Percentiles rank a stretch among this genome's conserved stretches.
phyloP scores from a whole-genome alignment of 2,113 vertebrate genomes.

The Pangasianodon hypophthalmus region DNA sequence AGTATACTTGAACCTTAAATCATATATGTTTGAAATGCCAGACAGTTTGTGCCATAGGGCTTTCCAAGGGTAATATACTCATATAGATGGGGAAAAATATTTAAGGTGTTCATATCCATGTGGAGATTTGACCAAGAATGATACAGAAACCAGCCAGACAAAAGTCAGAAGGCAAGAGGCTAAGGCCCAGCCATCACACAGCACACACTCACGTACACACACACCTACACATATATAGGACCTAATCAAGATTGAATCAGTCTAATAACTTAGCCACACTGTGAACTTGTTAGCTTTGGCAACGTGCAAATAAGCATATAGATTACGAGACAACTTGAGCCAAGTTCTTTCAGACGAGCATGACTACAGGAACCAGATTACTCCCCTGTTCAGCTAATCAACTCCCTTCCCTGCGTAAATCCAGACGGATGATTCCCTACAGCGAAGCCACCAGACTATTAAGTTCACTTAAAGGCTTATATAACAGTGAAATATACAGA shows the following conservation, averaged over 20 bases:
- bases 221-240: not conserved
- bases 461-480: not conserved
- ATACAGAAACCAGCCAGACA: not conserved
- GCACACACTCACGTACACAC: not conserved
- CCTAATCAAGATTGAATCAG: not conserved
- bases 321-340: not conserved
- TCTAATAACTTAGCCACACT: not conserved
- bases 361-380: constrained; percentile 19
- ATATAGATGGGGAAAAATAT: not conserved
- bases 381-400: constrained; percentile 34
- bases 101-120: not conserved
- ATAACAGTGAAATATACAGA: not conserved
- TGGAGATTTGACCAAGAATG: not conserved
- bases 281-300: not conserved
- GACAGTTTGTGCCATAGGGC: not conserved
- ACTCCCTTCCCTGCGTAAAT: not conserved
- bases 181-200: not conserved
- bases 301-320: not conserved
- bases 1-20: not conserved
- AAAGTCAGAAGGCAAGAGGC: not conserved
- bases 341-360: not conserved
- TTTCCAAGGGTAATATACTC: not conserved
- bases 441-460: constrained; percentile 8
- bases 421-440: not conserved
- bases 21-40: not conserved